Conservation (phyloP, 2,113 vertebrate genomes). For the Ifrita kowaldi region DNA sequence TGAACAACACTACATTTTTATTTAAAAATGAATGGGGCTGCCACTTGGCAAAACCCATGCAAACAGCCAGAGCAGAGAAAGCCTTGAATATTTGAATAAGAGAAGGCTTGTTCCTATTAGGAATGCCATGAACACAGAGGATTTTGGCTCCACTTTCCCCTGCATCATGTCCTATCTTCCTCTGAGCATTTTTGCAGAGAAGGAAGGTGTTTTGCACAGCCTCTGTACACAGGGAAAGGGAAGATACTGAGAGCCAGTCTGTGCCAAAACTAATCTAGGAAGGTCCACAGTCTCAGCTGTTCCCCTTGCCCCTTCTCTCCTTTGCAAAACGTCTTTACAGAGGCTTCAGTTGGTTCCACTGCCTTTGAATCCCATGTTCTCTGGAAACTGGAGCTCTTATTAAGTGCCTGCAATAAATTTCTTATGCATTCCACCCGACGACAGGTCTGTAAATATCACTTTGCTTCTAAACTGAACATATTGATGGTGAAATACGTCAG, state of each 20-base stretch:
- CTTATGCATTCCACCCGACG: neutral
- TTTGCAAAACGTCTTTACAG: neutral
- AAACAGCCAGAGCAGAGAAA: neutral
- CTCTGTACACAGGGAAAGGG: neutral
- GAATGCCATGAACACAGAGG: neutral
- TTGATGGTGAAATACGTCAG: neutral
- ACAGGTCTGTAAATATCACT: neutral
- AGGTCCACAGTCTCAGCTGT: neutral
- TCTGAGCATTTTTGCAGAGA: neutral
- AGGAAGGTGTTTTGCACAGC: neutral
- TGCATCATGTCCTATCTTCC: rapidly evolving
- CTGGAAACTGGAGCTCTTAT: neutral
- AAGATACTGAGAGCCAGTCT: neutral
- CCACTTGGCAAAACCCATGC: neutral
- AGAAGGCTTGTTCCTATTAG: neutral
- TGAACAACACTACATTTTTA: neutral
- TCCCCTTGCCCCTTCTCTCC: neutral
- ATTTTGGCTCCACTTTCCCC: neutral
- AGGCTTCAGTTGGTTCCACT: neutral
- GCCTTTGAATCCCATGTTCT: neutral
- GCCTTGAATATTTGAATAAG: neutral
- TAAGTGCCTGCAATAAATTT: neutral
- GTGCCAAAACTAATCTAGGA: neutral
- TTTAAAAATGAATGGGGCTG: neutral
- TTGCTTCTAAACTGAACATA: neutral